Evolutionary conservation across 2,888 invertebrate genomes (phyloP).

Genomic region (Nasonovia ribisnigri): DNA sequence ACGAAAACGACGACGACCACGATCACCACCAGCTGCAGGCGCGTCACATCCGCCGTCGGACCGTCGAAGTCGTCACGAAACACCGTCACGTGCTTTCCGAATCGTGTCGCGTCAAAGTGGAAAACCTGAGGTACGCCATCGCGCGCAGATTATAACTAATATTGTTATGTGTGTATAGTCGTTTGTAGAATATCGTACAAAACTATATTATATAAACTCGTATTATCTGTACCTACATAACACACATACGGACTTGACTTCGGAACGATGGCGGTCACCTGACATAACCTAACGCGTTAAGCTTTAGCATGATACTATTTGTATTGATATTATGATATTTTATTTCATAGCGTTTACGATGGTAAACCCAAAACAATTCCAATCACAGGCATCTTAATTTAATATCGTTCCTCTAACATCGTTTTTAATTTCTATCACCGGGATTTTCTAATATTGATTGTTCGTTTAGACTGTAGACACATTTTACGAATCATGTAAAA

Average conservation of each 20-base stretch:
- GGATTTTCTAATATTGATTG: background rate
- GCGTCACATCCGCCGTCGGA: background rate
- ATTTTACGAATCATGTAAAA: background rate
- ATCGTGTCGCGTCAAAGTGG: constrained; percentile 62
- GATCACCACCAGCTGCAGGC: background rate
- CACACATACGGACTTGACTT: background rate
- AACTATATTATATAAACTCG: background rate
- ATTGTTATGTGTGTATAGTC: background rate
- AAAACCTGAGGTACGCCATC: constrained; percentile 49
- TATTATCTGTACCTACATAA: background rate
- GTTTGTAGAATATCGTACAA: background rate
- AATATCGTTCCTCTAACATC: background rate
- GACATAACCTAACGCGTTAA: background rate
- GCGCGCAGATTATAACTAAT: background rate
- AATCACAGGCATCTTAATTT: background rate
- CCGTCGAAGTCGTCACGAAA: constrained; percentile 22
- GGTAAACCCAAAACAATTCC: background rate
- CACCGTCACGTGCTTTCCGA: constrained; percentile 62
- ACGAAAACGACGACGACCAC: background rate
- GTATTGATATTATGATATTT: background rate
- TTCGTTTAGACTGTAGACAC: background rate
- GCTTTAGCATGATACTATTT: background rate
- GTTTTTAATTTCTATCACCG: background rate
- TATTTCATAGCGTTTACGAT: background rate
- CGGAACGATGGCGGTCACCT: background rate